Evolutionary conservation across 2,113 vertebrate genomes (phyloP).

Genomic region (Hemiscyllium ocellatum): DNA sequence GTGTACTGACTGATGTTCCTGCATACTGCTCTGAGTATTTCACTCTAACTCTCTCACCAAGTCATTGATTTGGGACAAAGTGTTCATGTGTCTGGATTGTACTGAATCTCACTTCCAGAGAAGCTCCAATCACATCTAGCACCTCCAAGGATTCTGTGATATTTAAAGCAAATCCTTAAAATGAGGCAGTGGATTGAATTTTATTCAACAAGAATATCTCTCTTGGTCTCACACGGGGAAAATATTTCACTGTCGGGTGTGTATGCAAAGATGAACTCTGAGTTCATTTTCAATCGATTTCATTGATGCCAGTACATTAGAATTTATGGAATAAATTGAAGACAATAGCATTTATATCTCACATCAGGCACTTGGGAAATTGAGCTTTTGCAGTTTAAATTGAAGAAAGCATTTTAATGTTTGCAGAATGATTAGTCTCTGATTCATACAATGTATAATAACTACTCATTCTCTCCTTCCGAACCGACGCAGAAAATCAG

Average conservation of each 20-base stretch:
- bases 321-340: neutral
- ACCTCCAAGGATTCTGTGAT: neutral
- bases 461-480: neutral
- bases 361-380: neutral
- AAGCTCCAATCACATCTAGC: no score
- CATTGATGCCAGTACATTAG: neutral
- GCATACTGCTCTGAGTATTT: no score
- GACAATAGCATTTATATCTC: neutral
- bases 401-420: slow-evolving; percentile 3
- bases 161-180: neutral
- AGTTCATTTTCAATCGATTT: neutral
- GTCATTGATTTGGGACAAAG: no score
- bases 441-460: neutral
- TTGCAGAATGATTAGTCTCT: neutral
- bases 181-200: neutral
- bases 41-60: no score
- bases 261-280: neutral
- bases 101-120: no score
- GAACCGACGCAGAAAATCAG: neutral
- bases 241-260: neutral
- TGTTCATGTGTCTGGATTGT: no score
- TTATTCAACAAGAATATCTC: neutral
- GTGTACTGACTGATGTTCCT: no score
- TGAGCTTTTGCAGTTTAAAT: neutral
- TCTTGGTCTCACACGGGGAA: neutral